phyloP scores from a whole-genome alignment of 2,113 vertebrate species.

The Corythoichthys intestinalis region DNA sequence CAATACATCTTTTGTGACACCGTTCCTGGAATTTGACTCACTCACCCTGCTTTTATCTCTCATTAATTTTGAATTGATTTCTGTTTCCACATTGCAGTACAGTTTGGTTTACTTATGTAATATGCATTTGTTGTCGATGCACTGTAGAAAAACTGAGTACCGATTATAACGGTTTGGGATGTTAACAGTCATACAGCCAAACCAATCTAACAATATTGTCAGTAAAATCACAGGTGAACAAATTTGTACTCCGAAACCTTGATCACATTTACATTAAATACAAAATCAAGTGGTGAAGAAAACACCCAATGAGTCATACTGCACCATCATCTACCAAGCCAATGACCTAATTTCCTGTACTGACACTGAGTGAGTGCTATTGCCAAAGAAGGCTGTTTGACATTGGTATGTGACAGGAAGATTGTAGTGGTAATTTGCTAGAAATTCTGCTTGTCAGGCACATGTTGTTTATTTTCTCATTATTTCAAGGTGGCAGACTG shows the following conservation, averaged over 20 bases:
- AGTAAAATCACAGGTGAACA: slow-evolving; percentile 4
- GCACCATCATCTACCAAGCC: slow-evolving; percentile 48
- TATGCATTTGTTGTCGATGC: neutral
- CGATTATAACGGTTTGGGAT: neutral
- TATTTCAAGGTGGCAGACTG: neutral
- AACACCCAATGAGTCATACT: slow-evolving; percentile 59
- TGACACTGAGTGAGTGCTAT: slow-evolving; percentile 27
- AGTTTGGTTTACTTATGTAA: neutral
- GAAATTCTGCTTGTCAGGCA: slow-evolving; percentile 17
- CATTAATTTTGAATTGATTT: neutral
- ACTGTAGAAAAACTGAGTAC: neutral
- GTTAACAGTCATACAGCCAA: slow-evolving; percentile 23
- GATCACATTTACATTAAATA: slow-evolving; percentile 11
- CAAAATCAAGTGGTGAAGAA: slow-evolving; percentile 38
- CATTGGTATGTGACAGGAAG: slow-evolving; percentile 18
- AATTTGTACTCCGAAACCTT: slow-evolving; percentile 8
- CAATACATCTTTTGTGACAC: neutral
- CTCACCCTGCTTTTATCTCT: neutral
- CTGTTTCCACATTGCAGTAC: neutral
- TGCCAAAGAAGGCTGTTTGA: slow-evolving; percentile 33
- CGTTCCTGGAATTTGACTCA: neutral
- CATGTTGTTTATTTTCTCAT: slow-evolving; percentile 6
- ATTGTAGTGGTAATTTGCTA: slow-evolving; percentile 19
- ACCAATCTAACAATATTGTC: neutral
- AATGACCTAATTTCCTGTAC: slow-evolving; percentile 59